Evolutionary conservation across 2,888 invertebrate genomes (phyloP).

Genomic region (Tetragonisca angustula): DNA sequence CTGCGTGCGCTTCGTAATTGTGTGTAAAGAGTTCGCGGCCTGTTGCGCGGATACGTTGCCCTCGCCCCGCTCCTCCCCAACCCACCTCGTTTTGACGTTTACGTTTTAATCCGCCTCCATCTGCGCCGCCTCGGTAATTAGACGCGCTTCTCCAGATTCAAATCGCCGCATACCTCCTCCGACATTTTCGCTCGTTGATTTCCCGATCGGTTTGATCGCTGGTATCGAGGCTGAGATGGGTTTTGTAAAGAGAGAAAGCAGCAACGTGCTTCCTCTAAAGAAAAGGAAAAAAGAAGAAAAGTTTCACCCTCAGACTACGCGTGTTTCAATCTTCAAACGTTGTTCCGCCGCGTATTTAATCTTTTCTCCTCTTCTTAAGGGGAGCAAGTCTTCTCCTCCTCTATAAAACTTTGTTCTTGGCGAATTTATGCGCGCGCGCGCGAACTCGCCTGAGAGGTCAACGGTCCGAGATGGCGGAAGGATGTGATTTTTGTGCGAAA

Average conservation of each 20-base stretch:
- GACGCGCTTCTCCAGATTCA: conserved; percentile 20
- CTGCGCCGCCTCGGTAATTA: conserved; percentile 26
- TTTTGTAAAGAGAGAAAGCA: too few relatives aligned
- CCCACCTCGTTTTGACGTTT: conserved; percentile 50
- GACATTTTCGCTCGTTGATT: background rate
- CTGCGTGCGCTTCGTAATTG: conserved; percentile 54
- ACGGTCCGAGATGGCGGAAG: background rate
- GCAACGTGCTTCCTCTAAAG: too few relatives aligned
- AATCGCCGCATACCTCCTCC: conserved; percentile 18
- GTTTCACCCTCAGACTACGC: too few relatives aligned
- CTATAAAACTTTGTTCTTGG: background rate
- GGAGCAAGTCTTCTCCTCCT: background rate
- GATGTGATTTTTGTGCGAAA: conserved; percentile 16
- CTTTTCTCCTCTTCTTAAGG: too few relatives aligned
- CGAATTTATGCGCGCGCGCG: background rate
- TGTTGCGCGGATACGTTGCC: conserved; percentile 28
- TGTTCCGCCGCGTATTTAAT: too few relatives aligned
- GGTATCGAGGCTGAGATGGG: too few relatives aligned
- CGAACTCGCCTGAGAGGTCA: background rate
- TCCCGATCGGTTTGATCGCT: background rate
- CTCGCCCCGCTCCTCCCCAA: background rate
- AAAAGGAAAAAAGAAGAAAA: too few relatives aligned
- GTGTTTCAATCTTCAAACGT: too few relatives aligned
- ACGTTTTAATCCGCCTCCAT: conserved; percentile 50
- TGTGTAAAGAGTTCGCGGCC: conserved; percentile 51